phyloP scores from a whole-genome alignment of 2,113 vertebrate species.

The Hemiscyllium ocellatum region DNA sequence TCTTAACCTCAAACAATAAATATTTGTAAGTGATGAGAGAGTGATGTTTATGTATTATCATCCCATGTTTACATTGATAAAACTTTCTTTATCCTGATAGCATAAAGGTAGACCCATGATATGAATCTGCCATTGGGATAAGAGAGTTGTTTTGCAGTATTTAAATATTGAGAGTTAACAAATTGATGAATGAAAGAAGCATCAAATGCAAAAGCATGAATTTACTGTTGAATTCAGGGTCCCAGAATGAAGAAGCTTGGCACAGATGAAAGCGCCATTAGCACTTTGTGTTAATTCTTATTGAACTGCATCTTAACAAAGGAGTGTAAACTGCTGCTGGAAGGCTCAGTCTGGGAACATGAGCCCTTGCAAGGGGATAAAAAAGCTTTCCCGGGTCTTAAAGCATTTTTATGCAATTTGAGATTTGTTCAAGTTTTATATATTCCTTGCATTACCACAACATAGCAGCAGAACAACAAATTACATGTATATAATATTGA shows the following conservation, averaged over 20 bases:
- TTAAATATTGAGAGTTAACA: neutral
- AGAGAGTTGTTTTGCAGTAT: neutral
- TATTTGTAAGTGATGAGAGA: neutral
- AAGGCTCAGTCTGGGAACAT: neutral
- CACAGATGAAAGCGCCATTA: neutral
- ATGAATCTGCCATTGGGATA: neutral
- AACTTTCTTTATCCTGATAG: neutral
- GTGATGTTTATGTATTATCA: neutral
- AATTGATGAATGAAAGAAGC: neutral
- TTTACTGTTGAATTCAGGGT: neutral
- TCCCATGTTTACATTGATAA: neutral
- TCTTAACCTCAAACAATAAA: neutral
- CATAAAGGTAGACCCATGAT: neutral
- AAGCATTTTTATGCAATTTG: neutral
- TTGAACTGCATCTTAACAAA: conserved; percentile 14
- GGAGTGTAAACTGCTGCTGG: conserved; percentile 1
- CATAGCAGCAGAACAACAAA: neutral
- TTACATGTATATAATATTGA: neutral
- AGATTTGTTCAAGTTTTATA: neutral
- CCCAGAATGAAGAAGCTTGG: neutral
- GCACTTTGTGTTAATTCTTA: conserved; percentile 6
- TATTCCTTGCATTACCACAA: neutral
- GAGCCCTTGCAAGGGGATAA: neutral
- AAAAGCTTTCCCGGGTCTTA: neutral
- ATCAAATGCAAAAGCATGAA: neutral